Base-by-base conservation (phyloP, 2,888 invertebrate genomes). In the Cheilosia urbana region DNA sequence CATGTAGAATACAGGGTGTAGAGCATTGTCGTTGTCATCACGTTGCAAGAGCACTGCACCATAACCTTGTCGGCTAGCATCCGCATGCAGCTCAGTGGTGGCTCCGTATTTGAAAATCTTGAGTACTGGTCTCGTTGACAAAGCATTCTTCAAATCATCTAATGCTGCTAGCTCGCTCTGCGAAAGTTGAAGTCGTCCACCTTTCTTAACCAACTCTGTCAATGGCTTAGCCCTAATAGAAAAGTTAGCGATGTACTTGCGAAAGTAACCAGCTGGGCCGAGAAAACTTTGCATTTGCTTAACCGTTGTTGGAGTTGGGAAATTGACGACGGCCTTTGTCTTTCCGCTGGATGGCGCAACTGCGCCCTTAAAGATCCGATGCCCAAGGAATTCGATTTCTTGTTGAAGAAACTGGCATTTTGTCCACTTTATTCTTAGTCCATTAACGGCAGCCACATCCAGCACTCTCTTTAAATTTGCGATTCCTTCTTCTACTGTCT, bases 371-470 rank as follows among this genome's bases (percentile, higher is more conserved):
- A 7, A 47, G 7, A 87, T 81, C 11, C 42, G 15, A 55, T 83
- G 79, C 4, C 79, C 79, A 17, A 87, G 71, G 24, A 68, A 87
- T n/a, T 87, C 66, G 13, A 87, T 75, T 37, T 87, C 69, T 42
- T 60, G 17, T 27, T 83, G 53, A 4, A 87, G 49, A 45, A 87
- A 53, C 21, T 83, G 85, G 42, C 82, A 87, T 45, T 82, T 87
- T 53, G 42, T 65, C 81, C 79, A 85, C 51, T 87, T 76, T 21
- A 80, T 80, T 27, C 71, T 47, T 11, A 76, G 49, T 11, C 83
- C 63, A 34, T 72, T 24, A 24, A 24, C 24, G 5, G 24, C 24
- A 24, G 60, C 60, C 6, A 21, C 21, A 49, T 37, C 65, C 27
- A 75, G 34, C 34, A 9, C 34, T 2, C 34, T 7, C 9, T 34